Conservation (phyloP, 2,113 vertebrate genomes). For the Oriolus oriolus region DNA sequence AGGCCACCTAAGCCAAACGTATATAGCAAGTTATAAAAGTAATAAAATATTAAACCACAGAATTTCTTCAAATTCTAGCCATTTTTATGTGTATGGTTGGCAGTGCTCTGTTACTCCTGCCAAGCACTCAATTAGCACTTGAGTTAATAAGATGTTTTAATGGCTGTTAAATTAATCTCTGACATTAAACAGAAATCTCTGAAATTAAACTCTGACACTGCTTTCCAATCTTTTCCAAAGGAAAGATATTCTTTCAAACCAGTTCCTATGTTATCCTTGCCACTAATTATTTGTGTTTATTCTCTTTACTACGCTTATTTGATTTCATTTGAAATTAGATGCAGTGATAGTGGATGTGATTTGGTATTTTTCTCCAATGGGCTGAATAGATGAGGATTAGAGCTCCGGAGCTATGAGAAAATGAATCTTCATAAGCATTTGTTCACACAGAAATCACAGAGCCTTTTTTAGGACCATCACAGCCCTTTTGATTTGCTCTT, state of each 20-base stretch:
- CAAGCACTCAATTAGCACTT: conserved; percentile 59
- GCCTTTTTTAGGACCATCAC: not conserved
- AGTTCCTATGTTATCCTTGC: not conserved
- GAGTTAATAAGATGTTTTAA: conserved; percentile 61
- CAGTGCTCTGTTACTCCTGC: conserved; percentile 25
- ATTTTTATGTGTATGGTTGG: not conserved
- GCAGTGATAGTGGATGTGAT: conserved; percentile 7
- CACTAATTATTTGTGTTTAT: conserved; percentile 37
- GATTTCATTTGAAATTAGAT: conserved; percentile 25
- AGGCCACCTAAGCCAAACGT: not conserved
- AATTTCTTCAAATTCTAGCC: not conserved
- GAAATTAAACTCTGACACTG: conserved; percentile 27
- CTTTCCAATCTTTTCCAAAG: conserved; percentile 16
- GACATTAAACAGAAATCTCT: conserved; percentile 4
- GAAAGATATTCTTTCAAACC: conserved; percentile 4
- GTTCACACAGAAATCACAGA: conserved; percentile 39
- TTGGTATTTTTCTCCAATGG: conserved; percentile 17
- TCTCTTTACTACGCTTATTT: not conserved
- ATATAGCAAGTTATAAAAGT: not conserved
- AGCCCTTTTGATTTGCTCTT: conserved; percentile 11
- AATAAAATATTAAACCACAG: not conserved
- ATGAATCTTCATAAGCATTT: conserved; percentile 17
- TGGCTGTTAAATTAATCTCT: conserved; percentile 56
- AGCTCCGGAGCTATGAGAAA: conserved; percentile 9
- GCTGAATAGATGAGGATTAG: conserved; percentile 34